phyloP scores from a whole-genome alignment of 2,113 vertebrate genomes.

The Macrotus californicus region DNA sequence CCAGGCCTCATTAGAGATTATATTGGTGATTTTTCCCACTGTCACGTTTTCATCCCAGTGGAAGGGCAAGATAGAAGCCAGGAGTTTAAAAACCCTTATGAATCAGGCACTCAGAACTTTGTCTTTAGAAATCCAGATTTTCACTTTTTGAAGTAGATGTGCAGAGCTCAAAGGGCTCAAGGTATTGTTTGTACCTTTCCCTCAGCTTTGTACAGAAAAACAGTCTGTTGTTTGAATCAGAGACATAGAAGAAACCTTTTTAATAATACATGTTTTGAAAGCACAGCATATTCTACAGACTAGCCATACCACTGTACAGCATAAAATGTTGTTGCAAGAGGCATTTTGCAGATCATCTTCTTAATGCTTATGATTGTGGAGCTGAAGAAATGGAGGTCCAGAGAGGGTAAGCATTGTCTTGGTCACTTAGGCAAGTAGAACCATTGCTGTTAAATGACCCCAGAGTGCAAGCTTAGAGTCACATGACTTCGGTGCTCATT shows the following conservation, averaged over 20 bases:
- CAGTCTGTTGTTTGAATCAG: not conserved
- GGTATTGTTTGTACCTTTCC: not conserved
- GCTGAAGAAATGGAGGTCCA: not conserved
- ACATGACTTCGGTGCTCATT: not conserved
- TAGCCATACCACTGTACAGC: not conserved
- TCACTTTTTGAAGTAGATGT: not conserved
- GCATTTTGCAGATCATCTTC: not conserved
- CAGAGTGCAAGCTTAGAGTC: too few relatives aligned
- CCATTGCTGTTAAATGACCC: not conserved
- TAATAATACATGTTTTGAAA: not conserved
- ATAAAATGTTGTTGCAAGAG: not conserved
- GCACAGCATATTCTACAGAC: not conserved
- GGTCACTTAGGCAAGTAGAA: not conserved
- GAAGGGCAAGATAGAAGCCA: not conserved
- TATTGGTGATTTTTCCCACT: not conserved
- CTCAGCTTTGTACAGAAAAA: not conserved
- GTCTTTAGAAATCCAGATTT: not conserved
- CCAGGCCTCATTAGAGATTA: not conserved
- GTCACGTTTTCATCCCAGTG: not conserved
- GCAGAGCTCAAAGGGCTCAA: not conserved
- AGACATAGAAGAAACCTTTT: not conserved
- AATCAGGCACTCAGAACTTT: not conserved
- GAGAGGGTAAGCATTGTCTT: not conserved
- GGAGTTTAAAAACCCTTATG: not conserved
- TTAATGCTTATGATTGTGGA: not conserved